Evolutionary conservation across 2,113 vertebrate genomes (phyloP).

Genomic region (Hucho hucho): DNA sequence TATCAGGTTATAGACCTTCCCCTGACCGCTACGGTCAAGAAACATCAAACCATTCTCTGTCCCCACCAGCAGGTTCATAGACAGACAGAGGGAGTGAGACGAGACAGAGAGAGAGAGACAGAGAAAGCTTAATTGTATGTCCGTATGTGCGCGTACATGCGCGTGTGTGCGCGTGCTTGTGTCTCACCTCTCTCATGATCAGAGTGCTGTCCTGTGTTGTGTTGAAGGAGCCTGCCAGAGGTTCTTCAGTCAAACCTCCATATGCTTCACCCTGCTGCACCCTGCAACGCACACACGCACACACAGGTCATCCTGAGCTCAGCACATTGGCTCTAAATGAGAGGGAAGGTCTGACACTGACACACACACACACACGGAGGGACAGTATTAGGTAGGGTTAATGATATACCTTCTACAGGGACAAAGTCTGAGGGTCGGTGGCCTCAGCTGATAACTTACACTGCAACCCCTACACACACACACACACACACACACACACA

Average conservation of each 20-base stretch:
- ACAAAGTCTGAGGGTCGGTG: conserved; percentile 69
- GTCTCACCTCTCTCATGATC: conserved; percentile 89
- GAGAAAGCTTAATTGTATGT: neutral
- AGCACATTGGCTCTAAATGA: no score
- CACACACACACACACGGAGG: conserved; percentile 2
- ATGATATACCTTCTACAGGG: conserved; percentile 62
- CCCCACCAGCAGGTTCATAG: conserved; percentile 94
- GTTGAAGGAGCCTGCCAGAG: conserved; percentile 82
- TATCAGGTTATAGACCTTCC: conserved; percentile 97
- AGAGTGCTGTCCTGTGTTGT: conserved; percentile 91
- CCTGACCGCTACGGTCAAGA: conserved; percentile 94
- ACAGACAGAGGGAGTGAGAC: no score
- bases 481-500: neutral
- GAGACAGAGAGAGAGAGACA: neutral
- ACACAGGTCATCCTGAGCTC: no score
- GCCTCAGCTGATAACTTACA: conserved; percentile 20
- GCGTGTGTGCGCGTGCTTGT: conserved; percentile 14
- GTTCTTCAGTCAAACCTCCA: conserved; percentile 79
- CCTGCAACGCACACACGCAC: conserved; percentile 65
- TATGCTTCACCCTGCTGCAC: conserved; percentile 84
- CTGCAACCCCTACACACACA: neutral
- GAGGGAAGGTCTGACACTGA: neutral
- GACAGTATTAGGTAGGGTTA: conserved; percentile 48
- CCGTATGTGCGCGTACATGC: conserved; percentile 11
- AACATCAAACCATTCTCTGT: conserved; percentile 97